Evolutionary conservation across 2,888 invertebrate species (phyloP).

Genomic region (Lasioglossum morio): DNA sequence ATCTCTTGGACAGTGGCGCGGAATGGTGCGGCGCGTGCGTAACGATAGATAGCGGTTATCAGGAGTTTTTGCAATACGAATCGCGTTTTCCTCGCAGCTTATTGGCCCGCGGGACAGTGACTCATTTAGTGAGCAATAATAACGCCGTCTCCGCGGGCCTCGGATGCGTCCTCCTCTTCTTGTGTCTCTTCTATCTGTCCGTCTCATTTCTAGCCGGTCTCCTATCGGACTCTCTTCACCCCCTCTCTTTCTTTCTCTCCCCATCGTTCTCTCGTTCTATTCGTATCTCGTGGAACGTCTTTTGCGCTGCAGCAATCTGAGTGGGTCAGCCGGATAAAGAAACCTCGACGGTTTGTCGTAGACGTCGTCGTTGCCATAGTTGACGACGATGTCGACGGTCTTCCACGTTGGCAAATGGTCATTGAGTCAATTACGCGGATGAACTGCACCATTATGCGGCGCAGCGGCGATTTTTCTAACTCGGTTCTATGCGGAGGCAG

Average conservation of each 20-base stretch:
- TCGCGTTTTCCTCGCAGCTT: constrained; percentile 53
- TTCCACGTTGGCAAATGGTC: constrained; percentile 79
- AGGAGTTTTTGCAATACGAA: constrained; percentile 62
- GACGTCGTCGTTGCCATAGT: constrained; percentile 41
- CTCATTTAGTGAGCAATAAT: constrained; percentile 74
- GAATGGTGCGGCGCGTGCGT: constrained; percentile 38
- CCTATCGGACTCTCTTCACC: not conserved
- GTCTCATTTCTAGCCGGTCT: constrained; percentile 9
- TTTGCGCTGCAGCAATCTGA: constrained; percentile 74
- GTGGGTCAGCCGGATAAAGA: constrained; percentile 79
- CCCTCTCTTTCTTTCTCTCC: not conserved
- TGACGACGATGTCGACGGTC: constrained; percentile 61
- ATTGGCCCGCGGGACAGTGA: constrained; percentile 62
- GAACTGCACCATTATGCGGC: constrained; percentile 81
- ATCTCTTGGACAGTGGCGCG: constrained; percentile 49
- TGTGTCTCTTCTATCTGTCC: not conserved
- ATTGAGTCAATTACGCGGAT: constrained; percentile 83
- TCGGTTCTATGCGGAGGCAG: constrained; percentile 70
- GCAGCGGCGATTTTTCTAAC: constrained; percentile 81
- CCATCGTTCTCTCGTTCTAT: not conserved
- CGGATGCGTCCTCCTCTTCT: not conserved
- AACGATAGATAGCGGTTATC: constrained; percentile 72
- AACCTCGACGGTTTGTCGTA: constrained; percentile 69
- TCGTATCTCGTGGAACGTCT: constrained; percentile 56
- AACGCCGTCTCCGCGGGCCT: constrained; percentile 31